Base-by-base conservation (phyloP, 2,797 vertebrate species). In the Apogon hyalosoma region DNA sequence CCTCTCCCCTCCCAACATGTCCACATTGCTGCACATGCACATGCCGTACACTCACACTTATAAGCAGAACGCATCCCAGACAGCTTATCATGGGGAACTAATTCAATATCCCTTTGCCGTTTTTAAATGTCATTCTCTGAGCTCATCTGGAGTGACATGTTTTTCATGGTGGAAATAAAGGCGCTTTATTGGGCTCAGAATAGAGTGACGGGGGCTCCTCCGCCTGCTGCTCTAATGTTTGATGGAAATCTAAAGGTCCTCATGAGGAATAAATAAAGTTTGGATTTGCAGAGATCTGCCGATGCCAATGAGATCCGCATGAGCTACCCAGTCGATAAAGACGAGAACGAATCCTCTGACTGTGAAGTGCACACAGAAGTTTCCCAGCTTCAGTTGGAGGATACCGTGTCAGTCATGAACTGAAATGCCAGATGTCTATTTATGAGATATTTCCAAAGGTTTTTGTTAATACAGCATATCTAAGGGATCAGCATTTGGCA, bases 81-180 rank as follows among this genome's bases (percentile, higher is more conserved):
- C 77, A 72, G 84, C 87, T 91, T 89, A 91, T 93, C 88, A 90
- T 75, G 90, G 82, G 92, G 90, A 93, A 93, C 90, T 94, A 93
- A 93, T 93, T 93, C 90, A 92, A 88, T 93, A 90, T 92, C 87
- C 80, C 88, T 84, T 75, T 71, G 90, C 87, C 90, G 89, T 85
- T 90, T 94, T 93, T 92, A 94, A 94, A 94, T 94, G 94, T 92
- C 93, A 94, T 87, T 90, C 84, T 81, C 79, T 92, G 90, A 93
- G 88, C 90, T 93, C 92, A 92, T 93, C 88, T 81, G 75, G 87
- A 93, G 90, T 93, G 90, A 92, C 92, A 87, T 92, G 90, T 90
- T 93, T 91, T 93, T 91, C 91, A 88, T 89, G 84, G 88, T 91
- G 87, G 83, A 91, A 90, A 90, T 88, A 87, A 90, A 91, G 87